Evolutionary conservation across 23 tunicate genomes (phyloP), one percentile per base, ranked within the genome.

Genomic region (Aplidium turbinatum): DNA sequence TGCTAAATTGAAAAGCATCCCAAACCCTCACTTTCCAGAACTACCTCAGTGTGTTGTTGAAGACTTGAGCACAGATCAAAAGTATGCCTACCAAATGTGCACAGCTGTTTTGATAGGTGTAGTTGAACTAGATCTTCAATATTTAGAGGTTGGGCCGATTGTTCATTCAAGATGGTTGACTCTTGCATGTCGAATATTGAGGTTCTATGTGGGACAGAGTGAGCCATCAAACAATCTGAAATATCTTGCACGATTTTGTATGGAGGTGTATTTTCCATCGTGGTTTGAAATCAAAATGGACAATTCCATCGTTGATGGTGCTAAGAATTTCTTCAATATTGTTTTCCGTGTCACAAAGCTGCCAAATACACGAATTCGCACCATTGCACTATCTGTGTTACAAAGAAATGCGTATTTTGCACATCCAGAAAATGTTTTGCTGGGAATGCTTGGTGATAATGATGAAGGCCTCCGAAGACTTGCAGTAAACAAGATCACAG

Each of bases 121-220:
- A 51, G 77, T 21, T 19, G 66, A 72, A 19, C 7, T 24, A 42
- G 77, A 60, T 72, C 77, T 72, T 33, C 70, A 72, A 55, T 42
- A 4, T 42, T 21, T 68, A 35, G 75, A 68, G 22, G 75, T 68
- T 6, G 75, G 75, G 26, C 75, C 75, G 9, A 34, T 68, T 50
- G 63, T 56, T 55, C 77, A 72, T 47, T 72, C 77, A 42, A 55
- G 77, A 47, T 72, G 70, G 77, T 26, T 72, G 62, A 72, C 77
- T 19, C 63, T 72, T 31, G 77, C 33, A 29, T 56, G 77, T 38
- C 25, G 70, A 29, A 72, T 72, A 53, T 47, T 72, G 62, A 11
- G 70, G 63, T 36, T 19, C 6, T 72, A 22, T 72, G 77, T 72
- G 30, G 54, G 19, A 60, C 29, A 27, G 5, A 6, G 31, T 6